Evolutionary conservation across 2,113 vertebrate species (phyloP), one percentile per base, ranked within the genome.

Genomic region (Kryptolebias marmoratus): DNA sequence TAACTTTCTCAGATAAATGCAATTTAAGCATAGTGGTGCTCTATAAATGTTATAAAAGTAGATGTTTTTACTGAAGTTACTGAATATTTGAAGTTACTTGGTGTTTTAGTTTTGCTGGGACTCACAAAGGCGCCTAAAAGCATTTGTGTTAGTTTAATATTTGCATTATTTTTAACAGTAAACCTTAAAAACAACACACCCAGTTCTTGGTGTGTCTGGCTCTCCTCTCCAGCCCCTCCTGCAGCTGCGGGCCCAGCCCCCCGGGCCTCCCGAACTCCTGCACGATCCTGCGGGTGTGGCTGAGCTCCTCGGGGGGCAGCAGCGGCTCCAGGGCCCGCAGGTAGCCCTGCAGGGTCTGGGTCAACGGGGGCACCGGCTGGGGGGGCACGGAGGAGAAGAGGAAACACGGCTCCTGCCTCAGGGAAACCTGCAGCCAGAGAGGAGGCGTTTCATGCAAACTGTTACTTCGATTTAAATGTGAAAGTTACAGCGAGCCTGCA

Each of bases 251-350:
- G 0, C 95, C 95, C 0, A 94, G 91, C 0, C 94, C 94, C 0
- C 88, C 91, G 0, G 85, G 31, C 1, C 80, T 47, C 1, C 90
- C 81, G 9, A 96, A 95, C 45, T 92, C 84, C 16, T 90, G 87
- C 70, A 95, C 93, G 65, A 92, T 91, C 63, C 76, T 78, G 39
- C 77, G 88, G 28, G 94, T 95, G 89, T 95, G 93, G 36, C 82
- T 87, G 64, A 95, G 75, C 82, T 96, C 95, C 1, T 94, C 93
- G 0, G 90, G 87, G 13, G 92, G 93, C 39, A 96, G 54, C 45
- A 95, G 85, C 5, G 94, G 95, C 88, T 95, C 94, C 86, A 96
- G 82, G 1, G 91, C 89, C 56, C 67, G 83, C 65, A 95, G 86
- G 83, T 95, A 95, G 1, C 83, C 87, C 80, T 90, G 84, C 63